Base-by-base conservation (phyloP, 2,113 vertebrate genomes). In the Vulpes ferrilata region DNA sequence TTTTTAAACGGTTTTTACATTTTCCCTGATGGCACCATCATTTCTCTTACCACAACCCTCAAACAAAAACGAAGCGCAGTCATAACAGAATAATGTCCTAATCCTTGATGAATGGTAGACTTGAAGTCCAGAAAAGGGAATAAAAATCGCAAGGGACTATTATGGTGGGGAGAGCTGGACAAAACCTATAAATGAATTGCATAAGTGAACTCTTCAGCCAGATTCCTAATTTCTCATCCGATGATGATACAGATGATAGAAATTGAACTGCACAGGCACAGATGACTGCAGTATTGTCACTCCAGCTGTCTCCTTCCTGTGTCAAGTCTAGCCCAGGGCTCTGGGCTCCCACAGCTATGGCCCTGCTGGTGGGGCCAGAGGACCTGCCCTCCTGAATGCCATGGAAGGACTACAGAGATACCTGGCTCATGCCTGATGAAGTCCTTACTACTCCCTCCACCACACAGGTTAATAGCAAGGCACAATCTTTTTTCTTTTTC, bases 31-130 rank as follows among this genome's bases (percentile, higher is more conserved):
- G 27, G 22, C n/a, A 19, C 13, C 25, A 80, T 17, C 22, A 71
- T 79, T 76, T 95, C 60, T 93, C 74, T 94, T 64, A 76, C 32
- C 12, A 84, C 5, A 79, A 48, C 35, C 81, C 38, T 93, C 23
- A 82, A 48, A 38, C 53, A 23, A 57, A 94, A 96, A 81, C 7
- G 11, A 96, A 85, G 53, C 15, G 5, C 55, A 83, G 81, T 43
- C 32, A 25, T 64, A 95, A 59, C 2, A 38, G 43, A 88, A 82
- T 8, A 12, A 2, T 88, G 15, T 84, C 1, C 38, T 82, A 62
- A 88, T 13, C 11, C 92, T 90, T 79, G 19, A 74, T 71, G 86
- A 93, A 65, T 67, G 23, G 62, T 73, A 82, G 95, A 89, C 30
- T 51, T 57, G 53, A 17, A 81, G 62, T 38, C 10, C 38, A 4